Percentiles rank a stretch among this genome's conserved stretches.
These are phyloP conservation scores for Parnassius orleans DNA, from an alignment of 2,888 invertebrate genomes.

Conservation along the genomic window DNA sequence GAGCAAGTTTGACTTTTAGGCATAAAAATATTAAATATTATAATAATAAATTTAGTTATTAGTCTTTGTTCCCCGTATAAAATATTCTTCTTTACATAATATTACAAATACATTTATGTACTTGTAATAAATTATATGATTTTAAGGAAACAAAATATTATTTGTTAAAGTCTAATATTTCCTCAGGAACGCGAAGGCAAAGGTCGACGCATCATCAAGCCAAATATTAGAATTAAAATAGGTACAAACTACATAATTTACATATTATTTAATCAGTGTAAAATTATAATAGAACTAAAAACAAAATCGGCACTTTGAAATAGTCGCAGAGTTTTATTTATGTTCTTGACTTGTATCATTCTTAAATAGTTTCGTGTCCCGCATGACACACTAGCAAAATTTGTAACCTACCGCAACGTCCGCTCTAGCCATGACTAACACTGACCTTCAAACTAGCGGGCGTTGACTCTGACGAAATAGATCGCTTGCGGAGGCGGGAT, in stretches of 20 bases:
- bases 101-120: too few species aligned
- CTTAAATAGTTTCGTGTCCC: constrained; percentile 6
- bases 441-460: constrained; percentile 32
- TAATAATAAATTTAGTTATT: too few species aligned
- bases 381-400: constrained; percentile 25
- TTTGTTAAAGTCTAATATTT: too few species aligned
- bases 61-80: too few species aligned
- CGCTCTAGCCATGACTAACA: constrained; percentile 31
- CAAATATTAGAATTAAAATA: not conserved
- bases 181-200: not conserved
- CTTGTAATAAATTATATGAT: too few species aligned
- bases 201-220: not conserved
- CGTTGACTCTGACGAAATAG: constrained; percentile 22
- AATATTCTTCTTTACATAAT: too few species aligned
- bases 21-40: too few species aligned
- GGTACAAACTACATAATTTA: not conserved
- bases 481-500: constrained; percentile 9
- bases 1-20: too few species aligned
- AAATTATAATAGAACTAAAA: not conserved
- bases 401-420: constrained; percentile 36
- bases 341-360: constrained; percentile 15
- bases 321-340: not conserved
- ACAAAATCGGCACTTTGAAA: not conserved
- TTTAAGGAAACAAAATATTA: too few species aligned
- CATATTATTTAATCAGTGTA: not conserved